These are phyloP conservation scores for Pediacus dermestoides DNA, from an alignment of 2,888 invertebrate genomes.

Conservation along the genomic window DNA sequence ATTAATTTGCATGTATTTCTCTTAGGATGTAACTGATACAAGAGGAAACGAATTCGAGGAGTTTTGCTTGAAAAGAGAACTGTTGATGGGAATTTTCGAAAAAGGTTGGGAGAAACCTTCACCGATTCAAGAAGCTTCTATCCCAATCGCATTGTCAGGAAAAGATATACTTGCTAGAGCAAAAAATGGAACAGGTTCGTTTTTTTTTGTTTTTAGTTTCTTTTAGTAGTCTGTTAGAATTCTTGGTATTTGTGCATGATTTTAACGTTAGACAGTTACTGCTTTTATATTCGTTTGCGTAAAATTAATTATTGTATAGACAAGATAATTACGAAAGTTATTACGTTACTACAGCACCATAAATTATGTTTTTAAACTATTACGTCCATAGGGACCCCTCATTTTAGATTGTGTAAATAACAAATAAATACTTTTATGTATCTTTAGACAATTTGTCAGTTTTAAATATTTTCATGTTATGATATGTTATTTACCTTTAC, in stretches of 20 bases:
- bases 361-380: too few species aligned
- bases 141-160: slow-evolving; percentile 96
- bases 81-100: slow-evolving; percentile 99
- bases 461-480: too few species aligned
- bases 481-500: too few species aligned
- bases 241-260: too few species aligned
- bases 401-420: too few species aligned
- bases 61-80: slow-evolving; percentile 94
- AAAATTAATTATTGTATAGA: too few species aligned
- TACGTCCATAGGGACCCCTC: too few species aligned
- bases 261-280: too few species aligned
- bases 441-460: too few species aligned
- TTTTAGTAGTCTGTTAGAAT: slow-evolving; percentile 1
- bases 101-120: slow-evolving; percentile 99
- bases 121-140: slow-evolving; percentile 99
- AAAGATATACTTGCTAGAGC: slow-evolving; percentile 97
- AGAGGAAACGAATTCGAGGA: slow-evolving; percentile 99
- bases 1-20: slow-evolving; percentile 1
- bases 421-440: too few species aligned
- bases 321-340: background rate
- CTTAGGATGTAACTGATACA: slow-evolving; percentile 94
- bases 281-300: too few species aligned
- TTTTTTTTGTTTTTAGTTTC: background rate
- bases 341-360: too few species aligned
- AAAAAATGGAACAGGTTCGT: slow-evolving; percentile 91